A percentile compares a stretch with the other conserved stretches of the same genome.
Evolutionary conservation across 2,113 vertebrate species (phyloP).

Genomic region (Ptilonorhynchus violaceus): DNA sequence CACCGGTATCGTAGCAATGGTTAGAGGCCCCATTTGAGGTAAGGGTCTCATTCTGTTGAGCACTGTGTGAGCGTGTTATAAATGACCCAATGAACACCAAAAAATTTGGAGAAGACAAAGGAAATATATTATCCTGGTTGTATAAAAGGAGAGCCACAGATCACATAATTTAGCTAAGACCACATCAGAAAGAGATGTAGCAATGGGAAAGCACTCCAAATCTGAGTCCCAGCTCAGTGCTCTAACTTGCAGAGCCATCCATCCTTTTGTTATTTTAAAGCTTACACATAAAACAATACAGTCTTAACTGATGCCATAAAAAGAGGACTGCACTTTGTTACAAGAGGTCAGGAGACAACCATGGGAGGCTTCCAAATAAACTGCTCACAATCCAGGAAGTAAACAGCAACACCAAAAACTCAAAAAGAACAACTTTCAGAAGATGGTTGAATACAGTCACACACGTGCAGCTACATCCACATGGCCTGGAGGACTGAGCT

Average conservation of each 20-base stretch:
- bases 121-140: neutral
- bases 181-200: neutral
- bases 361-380: neutral
- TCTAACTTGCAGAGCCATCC: neutral
- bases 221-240: neutral
- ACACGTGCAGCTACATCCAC: neutral
- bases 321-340: neutral
- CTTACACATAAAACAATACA: neutral
- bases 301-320: neutral
- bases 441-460: neutral
- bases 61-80: neutral
- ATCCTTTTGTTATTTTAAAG: neutral
- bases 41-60: neutral
- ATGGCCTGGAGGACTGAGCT: neutral
- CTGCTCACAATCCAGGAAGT: neutral
- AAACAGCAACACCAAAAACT: neutral
- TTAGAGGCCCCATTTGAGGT: neutral
- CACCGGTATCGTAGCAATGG: neutral
- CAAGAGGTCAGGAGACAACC: neutral
- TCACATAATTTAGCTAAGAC: neutral
- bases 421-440: neutral
- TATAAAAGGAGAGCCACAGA: neutral
- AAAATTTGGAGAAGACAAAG: neutral
- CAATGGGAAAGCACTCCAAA: neutral
- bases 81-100: neutral